Base-by-base conservation (phyloP, 2,113 vertebrate species). In the Seriola dumerili region DNA sequence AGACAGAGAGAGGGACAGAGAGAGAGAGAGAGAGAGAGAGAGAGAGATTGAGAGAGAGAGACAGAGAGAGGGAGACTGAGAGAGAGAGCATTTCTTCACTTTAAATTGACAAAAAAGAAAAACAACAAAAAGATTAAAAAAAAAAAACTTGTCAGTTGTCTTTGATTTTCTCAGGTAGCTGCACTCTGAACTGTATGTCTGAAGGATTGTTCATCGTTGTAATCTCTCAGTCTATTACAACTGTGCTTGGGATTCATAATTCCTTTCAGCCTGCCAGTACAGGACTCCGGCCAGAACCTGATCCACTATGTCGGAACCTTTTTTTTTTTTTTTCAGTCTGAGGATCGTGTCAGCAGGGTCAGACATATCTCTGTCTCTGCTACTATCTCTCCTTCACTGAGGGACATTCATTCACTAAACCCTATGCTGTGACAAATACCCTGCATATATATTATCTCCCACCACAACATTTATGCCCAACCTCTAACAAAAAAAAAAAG, bases 301-400 rank as follows among this genome's bases (percentile, higher is more conserved):
- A 85, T 82, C 71, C n/a, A 63, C 55, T 50, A 11, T 74, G 38
- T 68, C 44, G 42, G 52, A 80, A 78, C 34, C 64, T 55, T 72
- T 76, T 85, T 76, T 85, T 23, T 23, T 58, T 70, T 85, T 76
- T 85, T 58, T 70, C 62, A 81, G 36, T 23, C 7, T 34, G 48
- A 70, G 23, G 80, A 78, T 65, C 23, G 36, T 55, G 9, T 69
- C 72, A 46, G 64, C 48, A 32, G 66, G 8, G 52, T 23, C 25
- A 40, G 36, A 34, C 48, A 9, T 36, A 10, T 65, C 48, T 70
- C 65, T 71, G 57, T 40, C 25, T 77, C 23, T 12, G 29, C 29
- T 29, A 29, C 29, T 29, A 2, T 29, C 29, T 29, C 29, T 29
- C 29, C 29, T 29, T 29, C 29, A 29, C 29, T 29, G 29, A 29